phyloP scores from a whole-genome alignment of 2,888 invertebrate genomes.

The Caenorhabditis uteleia region DNA sequence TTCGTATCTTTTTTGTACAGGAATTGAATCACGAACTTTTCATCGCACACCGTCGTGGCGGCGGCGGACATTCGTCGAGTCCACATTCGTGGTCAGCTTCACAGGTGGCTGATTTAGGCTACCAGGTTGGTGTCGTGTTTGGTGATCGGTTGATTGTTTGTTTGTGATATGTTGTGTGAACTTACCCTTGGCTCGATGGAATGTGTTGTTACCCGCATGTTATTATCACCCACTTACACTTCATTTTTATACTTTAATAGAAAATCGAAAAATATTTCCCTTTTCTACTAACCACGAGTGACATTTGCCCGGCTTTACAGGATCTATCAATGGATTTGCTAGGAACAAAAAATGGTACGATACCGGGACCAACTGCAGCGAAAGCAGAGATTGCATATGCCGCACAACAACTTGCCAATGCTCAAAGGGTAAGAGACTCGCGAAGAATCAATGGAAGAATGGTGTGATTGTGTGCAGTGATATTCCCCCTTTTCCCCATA shows the following conservation, averaged over 20 bases:
- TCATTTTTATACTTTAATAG: not conserved
- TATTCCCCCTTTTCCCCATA: too few species aligned
- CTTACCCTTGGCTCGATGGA: not conserved
- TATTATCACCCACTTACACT: not conserved
- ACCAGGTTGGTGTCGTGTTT: constrained; percentile 32
- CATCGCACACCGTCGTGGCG: constrained; percentile 42
- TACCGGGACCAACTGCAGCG: constrained; percentile 66
- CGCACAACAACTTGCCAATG: constrained; percentile 41
- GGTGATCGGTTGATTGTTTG: constrained; percentile 20
- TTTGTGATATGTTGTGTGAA: constrained; percentile 4
- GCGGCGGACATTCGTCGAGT: constrained; percentile 15
- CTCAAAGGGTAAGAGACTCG: constrained; percentile 37
- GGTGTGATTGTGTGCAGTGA: too few species aligned
- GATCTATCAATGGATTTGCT: constrained; percentile 68
- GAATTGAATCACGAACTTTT: constrained; percentile 53
- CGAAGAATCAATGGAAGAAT: too few species aligned
- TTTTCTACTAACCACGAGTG: not conserved
- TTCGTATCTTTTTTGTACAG: constrained; percentile 23
- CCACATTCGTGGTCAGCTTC: constrained; percentile 30
- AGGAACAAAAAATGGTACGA: constrained; percentile 62
- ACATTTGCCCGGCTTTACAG: constrained; percentile 26
- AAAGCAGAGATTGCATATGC: constrained; percentile 54
- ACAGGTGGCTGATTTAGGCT: constrained; percentile 24
- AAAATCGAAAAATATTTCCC: not conserved
- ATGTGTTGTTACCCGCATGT: constrained; percentile 5